Evolutionary conservation across 1,140 invertebrate genomes (phyloP), one percentile per base, ranked within the genome.

Genomic region (Magallana angulata): DNA sequence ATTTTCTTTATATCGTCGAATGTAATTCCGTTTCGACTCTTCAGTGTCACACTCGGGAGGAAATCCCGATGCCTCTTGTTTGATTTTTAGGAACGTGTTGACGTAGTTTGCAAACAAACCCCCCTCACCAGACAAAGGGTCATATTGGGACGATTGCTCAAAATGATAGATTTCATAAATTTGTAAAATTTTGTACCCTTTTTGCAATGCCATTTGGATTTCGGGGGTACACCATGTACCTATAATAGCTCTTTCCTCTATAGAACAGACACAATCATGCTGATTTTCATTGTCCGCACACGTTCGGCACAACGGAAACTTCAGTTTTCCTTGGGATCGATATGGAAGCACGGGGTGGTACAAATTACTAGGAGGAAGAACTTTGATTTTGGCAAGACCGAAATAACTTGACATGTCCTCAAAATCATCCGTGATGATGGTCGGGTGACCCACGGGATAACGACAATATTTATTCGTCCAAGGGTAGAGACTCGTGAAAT

Each of bases 221-320:
- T 95, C 95, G 57, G 93, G 90, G 18, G 91, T 89, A 0, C 93
- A 92, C 93, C 94, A 95, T 3, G 93, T 94, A 82, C 94, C 94
- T 1, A 82, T 91, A 16, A 95, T 89, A 1, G 85, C 64, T 48
- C 94, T 90, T 76, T 95, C 64, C 16, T 87, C 83, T 48, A 90
- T 86, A 12, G 48, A 57, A 82, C 85, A 90, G 80, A 12, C 36
- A 89, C 88, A 90, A 18, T 36, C 12, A 24, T 62, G 58, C 60
- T 88, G 84, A 84, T 68, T 85, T 83, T 86, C 56, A 62, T 30
- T 24, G 18, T 82, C 87, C 57, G 83, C 89, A 76, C 87, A 88
- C 6, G 82, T 85, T 62, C 85, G 81, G 71, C 89, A 90, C 57
- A 90, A 82, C 16, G 87, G 82, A 85, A 90, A 88, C 80, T 64